Conservation (phyloP, 2,113 vertebrate genomes). For the Ochotona princeps region DNA sequence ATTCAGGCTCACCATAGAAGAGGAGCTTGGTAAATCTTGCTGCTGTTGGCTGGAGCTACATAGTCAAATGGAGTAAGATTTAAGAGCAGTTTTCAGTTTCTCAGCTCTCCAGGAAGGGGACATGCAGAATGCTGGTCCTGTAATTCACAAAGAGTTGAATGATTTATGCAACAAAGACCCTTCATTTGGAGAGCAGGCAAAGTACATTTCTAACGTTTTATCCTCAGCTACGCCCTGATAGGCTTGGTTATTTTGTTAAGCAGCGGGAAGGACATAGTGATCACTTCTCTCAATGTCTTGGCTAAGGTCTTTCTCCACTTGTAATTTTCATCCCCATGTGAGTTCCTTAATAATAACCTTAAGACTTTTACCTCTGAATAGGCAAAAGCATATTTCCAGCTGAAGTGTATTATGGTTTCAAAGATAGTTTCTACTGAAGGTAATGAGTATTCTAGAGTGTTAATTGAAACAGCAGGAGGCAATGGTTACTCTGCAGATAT, state of each 20-base stretch:
- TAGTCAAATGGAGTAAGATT: background rate
- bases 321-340: conserved; percentile 60
- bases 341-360: conserved; percentile 49
- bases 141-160: background rate
- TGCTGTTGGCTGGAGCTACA: background rate
- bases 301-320: background rate
- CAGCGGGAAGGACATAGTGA: background rate
- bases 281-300: conserved; percentile 28
- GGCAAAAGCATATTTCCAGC: conserved; percentile 27
- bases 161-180: background rate
- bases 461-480: conserved; percentile 71
- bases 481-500: conserved; percentile 35
- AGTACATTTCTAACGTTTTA: background rate
- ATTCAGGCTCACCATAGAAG: background rate
- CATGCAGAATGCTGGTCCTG: background rate
- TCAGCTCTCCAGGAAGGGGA: background rate
- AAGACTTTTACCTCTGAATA: conserved; percentile 42
- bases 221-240: background rate
- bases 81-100: background rate
- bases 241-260: conserved; percentile 29
- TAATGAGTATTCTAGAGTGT: conserved; percentile 63
- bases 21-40: background rate
- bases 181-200: background rate
- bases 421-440: conserved; percentile 63
- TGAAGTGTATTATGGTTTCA: conserved; percentile 33